Evolutionary conservation across 2,888 invertebrate species (phyloP).

Genomic region (Phortica magna): DNA sequence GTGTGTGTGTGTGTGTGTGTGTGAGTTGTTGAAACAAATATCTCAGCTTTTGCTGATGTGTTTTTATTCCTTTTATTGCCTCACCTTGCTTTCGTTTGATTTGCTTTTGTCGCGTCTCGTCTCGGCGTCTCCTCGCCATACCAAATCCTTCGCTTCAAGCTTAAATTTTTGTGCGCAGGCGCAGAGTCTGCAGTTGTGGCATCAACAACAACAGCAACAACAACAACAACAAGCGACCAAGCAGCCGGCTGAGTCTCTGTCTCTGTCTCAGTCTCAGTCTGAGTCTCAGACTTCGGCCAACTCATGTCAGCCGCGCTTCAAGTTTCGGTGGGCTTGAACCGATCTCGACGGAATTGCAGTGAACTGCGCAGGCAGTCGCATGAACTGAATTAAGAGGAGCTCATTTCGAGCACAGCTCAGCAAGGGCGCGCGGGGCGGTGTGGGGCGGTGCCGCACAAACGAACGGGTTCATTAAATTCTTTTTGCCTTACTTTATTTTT

Average conservation of each 20-base stretch:
- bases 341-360: neutral
- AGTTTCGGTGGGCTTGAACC: neutral
- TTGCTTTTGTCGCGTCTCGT: neutral
- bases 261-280: neutral
- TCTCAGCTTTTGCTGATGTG: conserved; percentile 19
- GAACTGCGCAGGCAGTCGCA: neutral
- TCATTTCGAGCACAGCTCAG: neutral
- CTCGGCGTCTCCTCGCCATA: neutral
- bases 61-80: neutral
- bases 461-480: conserved; percentile 38
- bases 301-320: neutral
- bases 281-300: neutral
- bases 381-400: neutral
- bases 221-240: neutral
- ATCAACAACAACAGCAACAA: neutral
- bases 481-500: conserved; percentile 25
- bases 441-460: neutral
- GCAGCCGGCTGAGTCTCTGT: neutral
- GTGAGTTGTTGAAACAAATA: conserved; percentile 13
- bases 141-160: conserved; percentile 3
- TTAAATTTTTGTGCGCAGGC: conserved; percentile 23
- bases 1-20: conserved; percentile 38
- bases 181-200: neutral
- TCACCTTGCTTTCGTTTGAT: neutral
- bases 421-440: neutral